phyloP scores from a whole-genome alignment of 2,797 vertebrate genomes.

The Furcifer pardalis region DNA sequence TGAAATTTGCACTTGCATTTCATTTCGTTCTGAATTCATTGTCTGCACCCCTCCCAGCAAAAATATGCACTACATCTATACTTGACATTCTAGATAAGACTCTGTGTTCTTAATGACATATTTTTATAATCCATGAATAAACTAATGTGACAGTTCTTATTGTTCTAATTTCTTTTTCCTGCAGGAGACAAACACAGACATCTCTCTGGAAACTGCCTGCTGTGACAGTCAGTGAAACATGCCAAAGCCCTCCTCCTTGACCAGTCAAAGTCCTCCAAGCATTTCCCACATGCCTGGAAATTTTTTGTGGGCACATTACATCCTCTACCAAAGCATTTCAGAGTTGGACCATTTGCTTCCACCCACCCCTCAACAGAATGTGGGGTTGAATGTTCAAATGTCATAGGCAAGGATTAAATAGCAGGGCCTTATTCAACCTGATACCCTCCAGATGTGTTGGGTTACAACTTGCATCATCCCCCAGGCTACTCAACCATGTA shows the following conservation, averaged over 20 bases:
- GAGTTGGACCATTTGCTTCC: background rate
- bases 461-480: background rate
- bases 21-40: too few relatives aligned
- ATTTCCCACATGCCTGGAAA: background rate
- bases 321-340: background rate
- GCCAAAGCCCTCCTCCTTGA: background rate
- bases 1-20: too few relatives aligned
- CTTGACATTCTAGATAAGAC: too few relatives aligned
- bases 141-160: too few relatives aligned
- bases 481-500: too few relatives aligned
- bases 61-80: too few relatives aligned
- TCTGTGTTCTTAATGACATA: too few relatives aligned
- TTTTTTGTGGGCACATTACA: slow-evolving; percentile 2
- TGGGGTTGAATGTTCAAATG: background rate
- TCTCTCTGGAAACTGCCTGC: background rate
- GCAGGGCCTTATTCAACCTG: background rate
- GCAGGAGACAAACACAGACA: too few relatives aligned
- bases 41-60: too few relatives aligned
- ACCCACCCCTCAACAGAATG: background rate
- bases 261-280: background rate
- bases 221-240: background rate
- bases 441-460: background rate
- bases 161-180: too few relatives aligned
- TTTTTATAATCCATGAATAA: too few relatives aligned
- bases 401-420: background rate